A percentile compares a stretch with the other conserved stretches of the same genome.
Evolutionary conservation across 2,797 vertebrate genomes (phyloP).

Genomic region (Smutsia gigantea): DNA sequence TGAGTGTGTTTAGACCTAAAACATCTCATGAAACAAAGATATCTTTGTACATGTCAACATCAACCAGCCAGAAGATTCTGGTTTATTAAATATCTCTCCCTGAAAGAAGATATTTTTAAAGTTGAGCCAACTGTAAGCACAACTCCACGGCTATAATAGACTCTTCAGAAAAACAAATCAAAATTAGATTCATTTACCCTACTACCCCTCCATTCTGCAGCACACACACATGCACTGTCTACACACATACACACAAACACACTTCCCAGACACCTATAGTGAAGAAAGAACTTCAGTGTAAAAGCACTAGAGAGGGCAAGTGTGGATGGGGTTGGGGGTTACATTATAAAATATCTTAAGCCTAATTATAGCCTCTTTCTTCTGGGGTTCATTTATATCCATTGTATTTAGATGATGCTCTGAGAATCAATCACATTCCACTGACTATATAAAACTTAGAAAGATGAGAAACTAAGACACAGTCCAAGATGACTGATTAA

Average conservation of each 20-base stretch:
- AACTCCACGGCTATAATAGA: neutral
- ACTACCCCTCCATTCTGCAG: neutral
- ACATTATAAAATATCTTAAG: neutral
- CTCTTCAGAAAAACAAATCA: neutral
- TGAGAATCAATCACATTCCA: neutral
- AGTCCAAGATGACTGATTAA: neutral
- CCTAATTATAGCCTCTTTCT: neutral
- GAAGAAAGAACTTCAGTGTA: neutral
- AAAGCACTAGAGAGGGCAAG: neutral
- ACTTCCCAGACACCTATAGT: neutral
- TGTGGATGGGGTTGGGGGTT: fast-evolving
- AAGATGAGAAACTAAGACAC: neutral
- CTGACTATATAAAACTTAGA: neutral
- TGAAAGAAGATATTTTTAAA: neutral
- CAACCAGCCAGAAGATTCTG: neutral
- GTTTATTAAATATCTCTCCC: neutral
- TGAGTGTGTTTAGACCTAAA: neutral
- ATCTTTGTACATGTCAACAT: neutral
- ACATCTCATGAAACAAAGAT: neutral
- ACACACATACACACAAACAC: neutral
- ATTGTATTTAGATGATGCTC: neutral
- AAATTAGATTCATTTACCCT: neutral
- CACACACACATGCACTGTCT: neutral
- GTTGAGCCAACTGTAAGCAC: neutral
- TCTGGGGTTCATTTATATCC: neutral